phyloP scores from a whole-genome alignment of 2,888 invertebrate species.

The Drosophila affinis region DNA sequence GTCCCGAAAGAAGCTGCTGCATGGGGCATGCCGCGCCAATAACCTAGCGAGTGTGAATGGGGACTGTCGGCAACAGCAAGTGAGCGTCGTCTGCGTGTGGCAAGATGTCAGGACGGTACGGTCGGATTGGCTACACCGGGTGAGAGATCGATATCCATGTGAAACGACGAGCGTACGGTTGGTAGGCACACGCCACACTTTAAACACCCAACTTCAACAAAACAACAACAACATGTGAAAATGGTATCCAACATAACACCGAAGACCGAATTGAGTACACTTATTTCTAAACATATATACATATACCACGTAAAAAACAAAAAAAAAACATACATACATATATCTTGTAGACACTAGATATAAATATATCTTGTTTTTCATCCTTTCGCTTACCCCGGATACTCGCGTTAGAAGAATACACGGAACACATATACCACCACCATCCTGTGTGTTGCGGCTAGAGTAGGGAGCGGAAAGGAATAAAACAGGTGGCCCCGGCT shows the following conservation, averaged over 20 bases:
- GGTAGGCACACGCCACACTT: background rate
- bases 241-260: conserved; percentile 44
- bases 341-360: conserved; percentile 36
- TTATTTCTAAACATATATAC: conserved; percentile 56
- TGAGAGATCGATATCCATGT: background rate
- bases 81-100: too few species aligned
- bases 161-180: background rate
- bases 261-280: conserved; percentile 65
- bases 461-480: conserved; percentile 16
- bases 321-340: conserved; percentile 9
- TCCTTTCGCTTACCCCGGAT: conserved; percentile 10
- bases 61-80: background rate
- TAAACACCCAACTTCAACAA: background rate
- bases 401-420: conserved; percentile 1
- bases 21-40: background rate
- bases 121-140: background rate
- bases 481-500: conserved; percentile 5
- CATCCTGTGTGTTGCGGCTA: conserved; percentile 6
- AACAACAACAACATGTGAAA: conserved; percentile 22
- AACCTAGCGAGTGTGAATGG: background rate
- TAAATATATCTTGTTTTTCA: conserved; percentile 14
- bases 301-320: conserved; percentile 23
- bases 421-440: background rate
- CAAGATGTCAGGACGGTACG: background rate
- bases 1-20: background rate